Base-by-base conservation (phyloP, 2,888 invertebrate species). In the Calameuta filiformis region DNA sequence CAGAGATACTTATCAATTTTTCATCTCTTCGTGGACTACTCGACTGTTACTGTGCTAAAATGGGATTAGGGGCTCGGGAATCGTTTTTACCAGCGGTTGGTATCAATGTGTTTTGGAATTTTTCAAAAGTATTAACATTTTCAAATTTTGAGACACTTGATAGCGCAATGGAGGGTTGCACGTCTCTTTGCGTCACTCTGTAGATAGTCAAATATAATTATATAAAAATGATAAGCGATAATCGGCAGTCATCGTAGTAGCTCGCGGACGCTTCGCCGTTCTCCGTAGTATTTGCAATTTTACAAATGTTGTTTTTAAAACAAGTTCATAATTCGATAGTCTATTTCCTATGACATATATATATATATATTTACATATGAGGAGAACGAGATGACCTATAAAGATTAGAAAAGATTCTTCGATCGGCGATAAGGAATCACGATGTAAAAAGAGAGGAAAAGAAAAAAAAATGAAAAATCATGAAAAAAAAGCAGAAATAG, bases 311-410 rank as follows among this genome's bases (percentile, higher is more conserved):
- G 31, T 76, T 76, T 76, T 85, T 82, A 82, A 80, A 75, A 77
- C 77, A 69, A 83, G 80, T 86, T 83, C 83, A 80, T 84, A 82
- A 86, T 84, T 86, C 81, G 79, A 85, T 86, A 87, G 85, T 85
- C 84, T 83, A 85, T 86, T 85, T 83, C 81, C 83, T 82, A 56
- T 56, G 23, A 23, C 56, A 23, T 0, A 56, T 1, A 80, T 73
- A 74, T 84, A 40, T 12, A 4, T 37, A 37, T 35, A 35, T 4
- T 1, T 37, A 37, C 40, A 40, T 15, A 40, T 9, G 23, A 23
- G 9, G 56, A 56, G 56, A 56, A 56, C 56, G 23, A 56, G 56
- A 56, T 56, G 56, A 56, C 56, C 6, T 56, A 56, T 56, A 23
- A 56, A 23, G 23, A 4, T 56, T 15, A 56, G 56, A 23, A 23